phyloP scores from a whole-genome alignment of 1,140 invertebrate genomes.

The Drosophila lowei region DNA sequence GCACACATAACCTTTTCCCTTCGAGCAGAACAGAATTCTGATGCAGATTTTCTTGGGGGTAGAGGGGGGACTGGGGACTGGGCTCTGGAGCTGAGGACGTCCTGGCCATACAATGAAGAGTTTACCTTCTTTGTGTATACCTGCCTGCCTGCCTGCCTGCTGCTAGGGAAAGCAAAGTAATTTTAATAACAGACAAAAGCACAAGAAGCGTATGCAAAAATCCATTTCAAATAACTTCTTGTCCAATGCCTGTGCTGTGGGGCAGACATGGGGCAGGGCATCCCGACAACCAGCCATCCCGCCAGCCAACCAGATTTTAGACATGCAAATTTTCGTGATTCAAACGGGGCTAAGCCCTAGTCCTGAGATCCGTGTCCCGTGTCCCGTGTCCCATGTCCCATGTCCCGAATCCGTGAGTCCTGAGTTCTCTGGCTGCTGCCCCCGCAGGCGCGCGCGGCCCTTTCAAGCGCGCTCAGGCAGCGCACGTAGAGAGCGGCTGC shows the following conservation, averaged over 20 bases:
- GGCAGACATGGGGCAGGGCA: neutral
- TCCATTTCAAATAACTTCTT: constrained; percentile 70
- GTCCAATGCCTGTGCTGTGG: constrained; percentile 43
- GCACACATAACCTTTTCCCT: constrained; percentile 23
- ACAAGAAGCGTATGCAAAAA: constrained; percentile 66
- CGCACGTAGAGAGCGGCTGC: constrained; percentile 71
- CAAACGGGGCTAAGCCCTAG: constrained; percentile 28
- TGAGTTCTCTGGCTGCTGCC: neutral
- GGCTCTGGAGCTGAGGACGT: neutral
- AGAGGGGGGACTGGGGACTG: neutral
- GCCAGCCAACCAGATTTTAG: constrained; percentile 39
- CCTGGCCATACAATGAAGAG: constrained; percentile 35
- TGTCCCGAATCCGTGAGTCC: too few relatives aligned
- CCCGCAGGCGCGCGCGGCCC: constrained; percentile 35
- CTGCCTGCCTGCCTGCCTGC: constrained; percentile 12
- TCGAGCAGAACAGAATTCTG: too few relatives aligned
- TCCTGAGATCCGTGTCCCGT: too few relatives aligned
- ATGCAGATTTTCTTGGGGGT: constrained; percentile 1
- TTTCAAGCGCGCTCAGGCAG: constrained; percentile 69
- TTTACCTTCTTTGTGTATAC: constrained; percentile 28
- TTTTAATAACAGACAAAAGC: constrained; percentile 73
- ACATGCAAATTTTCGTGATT: constrained; percentile 60
- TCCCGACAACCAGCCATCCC: neutral
- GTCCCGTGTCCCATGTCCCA: too few relatives aligned
- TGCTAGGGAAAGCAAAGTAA: constrained; percentile 35